Base-by-base conservation (phyloP, 1,140 invertebrate species). In the Pemphigus obesinymphae region DNA sequence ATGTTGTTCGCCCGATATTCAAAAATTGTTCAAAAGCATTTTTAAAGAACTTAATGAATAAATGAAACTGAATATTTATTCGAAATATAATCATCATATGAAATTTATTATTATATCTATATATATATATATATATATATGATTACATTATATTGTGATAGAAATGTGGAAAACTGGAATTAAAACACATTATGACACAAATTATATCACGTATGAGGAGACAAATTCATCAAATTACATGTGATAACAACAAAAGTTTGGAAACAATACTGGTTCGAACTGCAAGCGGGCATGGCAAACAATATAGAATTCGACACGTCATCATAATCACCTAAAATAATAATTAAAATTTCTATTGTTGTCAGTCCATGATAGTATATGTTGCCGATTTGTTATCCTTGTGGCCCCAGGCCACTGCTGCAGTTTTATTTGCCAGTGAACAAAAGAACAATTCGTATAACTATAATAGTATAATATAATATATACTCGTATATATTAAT, bases 311-410 rank as follows among this genome's bases (percentile, higher is more conserved):
- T 58, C 8, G 68, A 26, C 23, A 3, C 68, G 68, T 70, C 68
- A 70, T 45, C 40, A 23, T 45, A 70, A 70, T 70, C 40, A 45
- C 23, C 68, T 17, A 70, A 70, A 45, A 70, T 17, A 70, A 70
- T 70, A 70, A 70, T 70, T 45, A 70, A 29, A 45, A 45, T 70
- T 70, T 8, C 68, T 43, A 70, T 70, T 70, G 68, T 70, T 70
- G 40, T 70, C 37, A 70, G 4, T 70, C 23, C 40, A 26, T 70
- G 40, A 29, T 37, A 45, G 45, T 70, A 40, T 43, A 70, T 26
- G 23, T 70, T 17, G 68, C 23, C 13, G 68, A 29, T n/a, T n/a
- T 45, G 40, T 45, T 70, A 43, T 70, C 40, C 23, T 29, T 15
- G 23, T 45, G 15, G 68, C 40, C 40, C 45, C 15, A 70, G 40